Percentiles rank a stretch among this genome's conserved stretches.
Conservation (phyloP, 2,797 vertebrate genomes). For the Macropodus opercularis region DNA sequence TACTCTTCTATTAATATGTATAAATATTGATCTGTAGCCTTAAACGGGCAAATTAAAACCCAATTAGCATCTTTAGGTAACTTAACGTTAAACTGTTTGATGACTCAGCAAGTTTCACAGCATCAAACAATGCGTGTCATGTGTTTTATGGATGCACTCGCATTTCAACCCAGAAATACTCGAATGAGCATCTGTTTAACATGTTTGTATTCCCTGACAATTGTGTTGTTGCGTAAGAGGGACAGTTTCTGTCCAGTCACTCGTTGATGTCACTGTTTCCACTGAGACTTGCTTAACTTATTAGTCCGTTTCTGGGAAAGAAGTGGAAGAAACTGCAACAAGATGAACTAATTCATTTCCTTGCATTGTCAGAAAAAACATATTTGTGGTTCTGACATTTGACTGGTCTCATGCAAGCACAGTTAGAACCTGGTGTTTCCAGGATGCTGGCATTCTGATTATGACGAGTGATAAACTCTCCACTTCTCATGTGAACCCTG, state of each 20-base stretch:
- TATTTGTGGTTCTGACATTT: background rate
- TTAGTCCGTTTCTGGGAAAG: slow-evolving; percentile 2
- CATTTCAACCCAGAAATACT: slow-evolving; percentile 1
- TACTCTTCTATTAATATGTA: too few relatives aligned
- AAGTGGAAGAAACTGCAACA: background rate
- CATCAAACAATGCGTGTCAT: background rate
- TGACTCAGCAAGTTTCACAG: background rate
- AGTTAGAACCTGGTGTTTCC: background rate
- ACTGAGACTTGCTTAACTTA: slow-evolving; percentile 19
- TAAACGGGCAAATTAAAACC: too few relatives aligned
- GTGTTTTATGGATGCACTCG: background rate
- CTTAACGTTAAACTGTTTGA: slow-evolving; percentile 11
- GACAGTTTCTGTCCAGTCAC: slow-evolving; percentile 27
- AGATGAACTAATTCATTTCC: background rate
- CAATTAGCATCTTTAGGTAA: background rate
- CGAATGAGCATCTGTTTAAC: background rate
- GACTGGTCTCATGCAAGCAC: background rate
- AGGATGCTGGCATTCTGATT: slow-evolving; percentile 8
- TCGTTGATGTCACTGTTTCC: slow-evolving; percentile 20
- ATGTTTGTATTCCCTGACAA: slow-evolving; percentile 17
- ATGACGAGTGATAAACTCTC: slow-evolving; percentile 29
- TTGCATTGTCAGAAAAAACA: background rate
- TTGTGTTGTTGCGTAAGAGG: slow-evolving; percentile 19
- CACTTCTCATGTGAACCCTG: slow-evolving; percentile 27
- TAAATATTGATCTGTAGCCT: too few relatives aligned